Base-by-base conservation (phyloP, 2,888 invertebrate genomes). In the Congeria kusceri region DNA sequence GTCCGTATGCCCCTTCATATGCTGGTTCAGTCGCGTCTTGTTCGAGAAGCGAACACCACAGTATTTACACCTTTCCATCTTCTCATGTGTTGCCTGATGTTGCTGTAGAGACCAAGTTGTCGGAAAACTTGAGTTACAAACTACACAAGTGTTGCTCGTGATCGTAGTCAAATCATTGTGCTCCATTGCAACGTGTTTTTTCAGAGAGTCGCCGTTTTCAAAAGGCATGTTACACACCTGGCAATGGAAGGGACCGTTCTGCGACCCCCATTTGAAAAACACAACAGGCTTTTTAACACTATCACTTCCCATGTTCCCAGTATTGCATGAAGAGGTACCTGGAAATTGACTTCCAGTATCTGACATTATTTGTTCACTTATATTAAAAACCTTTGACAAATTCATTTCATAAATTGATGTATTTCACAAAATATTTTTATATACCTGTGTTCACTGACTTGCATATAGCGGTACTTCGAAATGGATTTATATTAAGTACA, bases 191-290 rank as follows among this genome's bases (percentile, higher is more conserved):
- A 67, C 58, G 53, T 81, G 75, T 18, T 57, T 39, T 25, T 72
- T 65, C 28, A 81, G 25, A n/a, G 58, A 56, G 3, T 47, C 61
- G 3, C 72, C 77, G 25, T 67, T 71, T 32, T 63, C 61, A 56
- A 81, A 81, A 1, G 75, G 53, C 68, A 75, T 74, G 62, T 81
- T 77, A 66, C 81, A 81, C 13, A 75, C 56, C 39, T 77, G 77
- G 32, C 81, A 81, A n/a, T 71, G 68, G 20, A 77, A 81, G 0
- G 77, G 77, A 58, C 72, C 72, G 44, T 61, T 66, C 7, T 64
- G 23, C 1, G 72, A 46, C n/a, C 75, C 81, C 74, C 77, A 77
- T 65, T 80, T 80, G 23, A 80, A 76, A 68, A 80, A 72, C 44
- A 77, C 74, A 25, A 80, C 53, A 0, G 66, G 63, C 9, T 63